Base-by-base conservation (phyloP, 2,888 invertebrate genomes). In the Ectobius pallidus region DNA sequence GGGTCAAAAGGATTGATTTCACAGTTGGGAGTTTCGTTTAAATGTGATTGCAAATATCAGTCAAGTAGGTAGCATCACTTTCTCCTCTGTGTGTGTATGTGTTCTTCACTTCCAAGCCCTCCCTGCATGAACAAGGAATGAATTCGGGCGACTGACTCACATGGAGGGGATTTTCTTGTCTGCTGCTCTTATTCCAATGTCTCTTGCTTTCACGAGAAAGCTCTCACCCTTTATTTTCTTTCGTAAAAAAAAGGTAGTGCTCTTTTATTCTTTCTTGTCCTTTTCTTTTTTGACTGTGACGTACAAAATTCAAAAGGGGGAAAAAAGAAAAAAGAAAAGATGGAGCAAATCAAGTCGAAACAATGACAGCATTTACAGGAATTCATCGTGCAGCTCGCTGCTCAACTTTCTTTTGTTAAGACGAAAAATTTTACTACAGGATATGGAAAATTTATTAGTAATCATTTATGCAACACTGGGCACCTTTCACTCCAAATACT, bases 91-190 rank as follows among this genome's bases (percentile, higher is more conserved):
- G n/a, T 49, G 1, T 49, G 6, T 18, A 11, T 25, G 52, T 52
- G 52, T 25, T 25, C 52, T 22, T 6, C 9, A 25, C 25, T 52
- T 20, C 6, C 52, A 52, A 14, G 25, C 22, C 25, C 52, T 25
- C 25, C n/a, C n/a, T n/a, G n/a, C n/a, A n/a, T n/a, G n/a, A n/a
- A n/a, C n/a, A n/a, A n/a, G n/a, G n/a, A n/a, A n/a, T n/a, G n/a
- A n/a, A n/a, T n/a, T n/a, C n/a, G n/a, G 6, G 25, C 7, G 25
- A 25, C 20, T 1, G 25, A 52, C 25, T 52, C 52, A 52, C 25
- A 9, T 20, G 52, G 52, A 22, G 52, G n/a, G 11, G 52, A 52
- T 52, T 52, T 52, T 52, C 52, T 18, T 52, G 52, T 25, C 52
- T 52, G 14, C 52, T 52, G 52, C 52, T 18, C 25, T 52, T 25